phyloP scores from a whole-genome alignment of 2,888 invertebrate species.

The Morpho deidamia region DNA sequence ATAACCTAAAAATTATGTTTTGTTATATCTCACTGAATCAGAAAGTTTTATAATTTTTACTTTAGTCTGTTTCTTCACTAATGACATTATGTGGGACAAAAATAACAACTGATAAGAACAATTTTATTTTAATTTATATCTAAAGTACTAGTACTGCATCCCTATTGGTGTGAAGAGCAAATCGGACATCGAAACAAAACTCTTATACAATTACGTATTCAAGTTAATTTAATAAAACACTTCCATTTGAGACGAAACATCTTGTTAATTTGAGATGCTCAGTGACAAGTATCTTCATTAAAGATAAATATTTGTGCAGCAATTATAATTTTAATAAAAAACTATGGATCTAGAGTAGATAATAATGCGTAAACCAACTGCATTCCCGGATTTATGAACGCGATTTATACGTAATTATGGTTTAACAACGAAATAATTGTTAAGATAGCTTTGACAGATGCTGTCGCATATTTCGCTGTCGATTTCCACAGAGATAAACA shows the following conservation, averaged over 20 bases:
- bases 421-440: conserved; percentile 28
- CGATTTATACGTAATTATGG: conserved; percentile 24
- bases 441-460: conserved; percentile 53
- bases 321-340: background rate
- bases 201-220: background rate
- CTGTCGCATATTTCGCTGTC: conserved; percentile 38
- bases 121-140: too few species aligned
- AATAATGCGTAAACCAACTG: conserved; percentile 2
- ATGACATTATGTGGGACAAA: background rate
- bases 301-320: background rate
- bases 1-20: too few species aligned
- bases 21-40: too few species aligned
- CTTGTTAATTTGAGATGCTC: background rate
- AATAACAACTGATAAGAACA: background rate
- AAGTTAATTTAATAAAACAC: conserved; percentile 1
- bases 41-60: too few species aligned
- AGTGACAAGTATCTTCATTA: background rate
- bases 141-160: too few species aligned
- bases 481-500: conserved; percentile 30
- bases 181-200: background rate
- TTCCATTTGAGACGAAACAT: background rate
- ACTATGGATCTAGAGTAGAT: background rate
- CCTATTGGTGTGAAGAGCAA: background rate
- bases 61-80: too few species aligned
- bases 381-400: conserved; percentile 28